Conservation (phyloP, 92 coral and sea anemone species). For the Metridium senile region DNA sequence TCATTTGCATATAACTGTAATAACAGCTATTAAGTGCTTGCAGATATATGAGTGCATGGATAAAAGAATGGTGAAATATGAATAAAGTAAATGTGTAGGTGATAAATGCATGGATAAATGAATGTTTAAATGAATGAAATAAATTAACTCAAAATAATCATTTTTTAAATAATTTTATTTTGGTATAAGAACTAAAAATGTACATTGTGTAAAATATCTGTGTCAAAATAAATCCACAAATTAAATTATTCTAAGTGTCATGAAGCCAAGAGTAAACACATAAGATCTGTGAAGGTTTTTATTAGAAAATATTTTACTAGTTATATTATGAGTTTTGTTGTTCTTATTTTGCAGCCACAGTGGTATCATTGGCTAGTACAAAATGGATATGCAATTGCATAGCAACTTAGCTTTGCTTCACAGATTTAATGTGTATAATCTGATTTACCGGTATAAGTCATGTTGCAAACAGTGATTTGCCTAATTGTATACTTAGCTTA, state of each 20-base stretch:
- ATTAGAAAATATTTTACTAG: background rate
- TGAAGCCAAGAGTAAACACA: background rate
- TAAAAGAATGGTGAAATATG: background rate
- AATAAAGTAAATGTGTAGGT: background rate
- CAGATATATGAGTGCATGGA: too few species aligned
- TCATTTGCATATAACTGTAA: too few species aligned
- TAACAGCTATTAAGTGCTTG: too few species aligned
- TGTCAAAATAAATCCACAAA: background rate
- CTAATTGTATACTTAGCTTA: constrained; percentile 28
- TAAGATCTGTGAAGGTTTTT: background rate
- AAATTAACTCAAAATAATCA: too few species aligned
- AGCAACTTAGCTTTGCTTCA: background rate
- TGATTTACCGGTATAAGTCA: background rate
- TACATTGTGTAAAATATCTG: background rate
- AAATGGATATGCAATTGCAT: too few species aligned
- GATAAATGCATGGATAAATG: background rate
- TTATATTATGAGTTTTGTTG: background rate
- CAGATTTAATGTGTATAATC: background rate
- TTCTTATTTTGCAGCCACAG: too few species aligned
- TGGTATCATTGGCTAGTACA: background rate
- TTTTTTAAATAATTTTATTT: too few species aligned
- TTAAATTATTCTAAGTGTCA: background rate
- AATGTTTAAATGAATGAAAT: background rate
- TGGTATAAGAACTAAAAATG: background rate
- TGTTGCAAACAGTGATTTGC: constrained; percentile 25